Evolutionary conservation across 2,888 invertebrate genomes (phyloP).

Genomic region (Ptychoptera contaminata): DNA sequence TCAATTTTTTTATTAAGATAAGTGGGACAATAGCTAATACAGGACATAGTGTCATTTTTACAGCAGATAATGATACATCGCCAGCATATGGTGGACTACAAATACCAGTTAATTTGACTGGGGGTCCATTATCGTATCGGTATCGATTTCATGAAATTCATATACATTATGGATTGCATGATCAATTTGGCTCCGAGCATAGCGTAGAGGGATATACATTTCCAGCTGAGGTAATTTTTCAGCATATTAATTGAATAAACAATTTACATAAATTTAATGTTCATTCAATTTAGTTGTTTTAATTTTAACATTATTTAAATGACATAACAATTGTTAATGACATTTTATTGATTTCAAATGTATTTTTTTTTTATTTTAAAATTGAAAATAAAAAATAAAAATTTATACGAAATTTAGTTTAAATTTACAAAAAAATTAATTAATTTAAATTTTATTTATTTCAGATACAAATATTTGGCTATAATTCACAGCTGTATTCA

Average conservation of each 20-base stretch:
- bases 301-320: not conserved
- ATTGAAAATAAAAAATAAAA: not conserved
- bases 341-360: not conserved
- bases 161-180: constrained; percentile 82
- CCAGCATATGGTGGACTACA: constrained; percentile 35
- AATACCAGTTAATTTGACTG: constrained; percentile 71
- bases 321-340: not conserved
- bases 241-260: not conserved
- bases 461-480: constrained; percentile 96
- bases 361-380: not conserved
- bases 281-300: not conserved
- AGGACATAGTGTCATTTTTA: constrained; percentile 87
- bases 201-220: constrained; percentile 91
- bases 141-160: constrained; percentile 93
- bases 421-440: too few relatives aligned
- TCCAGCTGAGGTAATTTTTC: constrained; percentile 76
- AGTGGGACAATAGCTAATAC: constrained; percentile 82
- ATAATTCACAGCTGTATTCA: constrained; percentile 92
- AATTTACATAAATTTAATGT: not conserved
- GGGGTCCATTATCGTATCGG: constrained; percentile 89
- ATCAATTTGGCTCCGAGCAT: constrained; percentile 92
- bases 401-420: too few relatives aligned
- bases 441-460: too few relatives aligned
- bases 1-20: constrained; percentile 42
- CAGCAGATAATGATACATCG: constrained; percentile 66